These are phyloP conservation scores for Luscinia luscinia DNA, from an alignment of 2,797 vertebrate genomes.

Conservation along the genomic window DNA sequence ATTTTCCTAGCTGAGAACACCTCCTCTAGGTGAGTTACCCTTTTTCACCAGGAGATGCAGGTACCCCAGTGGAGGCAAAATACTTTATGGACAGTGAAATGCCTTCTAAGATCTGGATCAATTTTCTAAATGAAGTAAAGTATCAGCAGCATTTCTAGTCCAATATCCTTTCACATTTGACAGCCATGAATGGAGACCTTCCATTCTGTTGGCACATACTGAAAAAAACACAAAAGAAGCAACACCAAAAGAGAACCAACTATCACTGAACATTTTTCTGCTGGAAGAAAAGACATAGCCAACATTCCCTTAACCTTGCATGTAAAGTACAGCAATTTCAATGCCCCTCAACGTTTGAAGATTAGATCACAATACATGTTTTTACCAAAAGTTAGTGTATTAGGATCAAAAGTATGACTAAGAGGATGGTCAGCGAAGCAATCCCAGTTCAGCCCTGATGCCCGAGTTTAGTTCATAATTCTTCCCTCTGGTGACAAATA, in stretches of 20 bases:
- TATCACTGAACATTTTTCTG: background rate
- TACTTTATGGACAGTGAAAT: background rate
- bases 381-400: background rate
- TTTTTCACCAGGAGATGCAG: background rate
- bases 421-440: background rate
- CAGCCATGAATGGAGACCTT: background rate
- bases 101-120: background rate
- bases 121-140: background rate
- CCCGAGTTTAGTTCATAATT: background rate
- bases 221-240: background rate
- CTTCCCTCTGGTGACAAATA: background rate
- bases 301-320: background rate
- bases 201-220: background rate
- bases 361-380: background rate
- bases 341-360: background rate
- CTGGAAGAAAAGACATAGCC: background rate
- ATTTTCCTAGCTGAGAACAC: background rate
- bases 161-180: background rate
- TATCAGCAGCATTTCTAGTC: background rate
- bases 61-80: background rate
- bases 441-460: background rate
- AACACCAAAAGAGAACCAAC: background rate
- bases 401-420: background rate
- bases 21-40: background rate
- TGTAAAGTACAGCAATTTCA: background rate